Base-by-base conservation (phyloP, 2,113 vertebrate species). In the Bombycilla garrulus region DNA sequence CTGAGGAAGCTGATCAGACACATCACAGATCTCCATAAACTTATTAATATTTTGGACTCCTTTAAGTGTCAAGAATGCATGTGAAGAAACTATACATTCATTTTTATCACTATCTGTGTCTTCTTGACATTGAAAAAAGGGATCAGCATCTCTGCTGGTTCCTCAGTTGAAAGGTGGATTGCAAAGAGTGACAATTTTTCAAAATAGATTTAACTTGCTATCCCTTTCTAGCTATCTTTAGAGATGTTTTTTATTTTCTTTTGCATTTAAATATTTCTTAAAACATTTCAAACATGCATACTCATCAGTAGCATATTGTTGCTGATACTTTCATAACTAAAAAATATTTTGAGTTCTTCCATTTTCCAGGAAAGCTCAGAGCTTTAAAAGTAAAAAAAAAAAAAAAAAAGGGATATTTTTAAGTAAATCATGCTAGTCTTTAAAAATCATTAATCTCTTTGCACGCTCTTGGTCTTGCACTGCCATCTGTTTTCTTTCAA, bases 401-500 rank as follows among this genome's bases (percentile, higher is more conserved):
- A 70, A 65, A 65, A 65, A 67, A 48, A 47, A 5, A 25, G 10
- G 21, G 10, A 26, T 94, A 85, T 79, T 94, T 91, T 90, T 23
- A 87, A 73, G 23, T 85, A 53, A 81, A 91, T 94, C 69, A 71
- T n/a, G 8, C 69, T 89, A 47, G 44, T 93, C 87, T 95, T 95
- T 94, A 79, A 91, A 95, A 94, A 81, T 69, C 61, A 65, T 96
- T 91, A 81, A 94, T 94, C 57, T 91, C n/a, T 93, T 89, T 87
- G 73, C 44, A 79, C 0, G 0, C 44, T 81, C 12, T 87, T 85
- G 12, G 70, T 91, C 51, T 65, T 94, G 28, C 48, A 74, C 44
- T 91, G 93, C 93, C 92, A 93, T 96, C 89, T 96, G 85, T 96
- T 95, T 96, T 94, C 81, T 89, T 94, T 92, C 90, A 96, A 95